A percentile compares a stretch with the other conserved stretches of the same genome.
Conservation (phyloP, 2,113 vertebrate species). For the Amia ocellicauda region DNA sequence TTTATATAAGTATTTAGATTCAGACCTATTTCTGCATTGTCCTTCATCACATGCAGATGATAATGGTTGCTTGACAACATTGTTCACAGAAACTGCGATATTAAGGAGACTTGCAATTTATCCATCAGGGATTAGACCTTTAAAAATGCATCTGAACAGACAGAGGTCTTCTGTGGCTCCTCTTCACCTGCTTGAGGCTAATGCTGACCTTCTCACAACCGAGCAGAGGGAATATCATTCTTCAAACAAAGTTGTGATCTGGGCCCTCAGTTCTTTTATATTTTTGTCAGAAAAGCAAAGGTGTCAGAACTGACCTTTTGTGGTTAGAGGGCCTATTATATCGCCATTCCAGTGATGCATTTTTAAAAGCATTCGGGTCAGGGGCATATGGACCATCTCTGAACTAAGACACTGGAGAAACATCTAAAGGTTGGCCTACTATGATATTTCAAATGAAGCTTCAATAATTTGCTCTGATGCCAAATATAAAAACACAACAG, state of each 20-base stretch:
- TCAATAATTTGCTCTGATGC: too few relatives aligned
- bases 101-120: slow-evolving; percentile 1
- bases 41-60: background rate
- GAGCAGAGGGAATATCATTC: slow-evolving; percentile 28
- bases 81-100: background rate
- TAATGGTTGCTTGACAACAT: background rate
- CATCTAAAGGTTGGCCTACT: too few relatives aligned
- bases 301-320: slow-evolving; percentile 44
- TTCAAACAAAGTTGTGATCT: slow-evolving; percentile 5
- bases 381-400: too few relatives aligned
- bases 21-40: background rate
- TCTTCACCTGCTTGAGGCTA: slow-evolving; percentile 45
- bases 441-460: too few relatives aligned
- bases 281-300: slow-evolving; percentile 15
- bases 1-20: background rate
- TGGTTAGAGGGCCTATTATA: slow-evolving; percentile 4
- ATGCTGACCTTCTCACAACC: slow-evolving; percentile 47
- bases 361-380: too few relatives aligned
- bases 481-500: too few relatives aligned
- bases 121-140: slow-evolving; percentile 4
- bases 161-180: slow-evolving; percentile 24
- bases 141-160: slow-evolving; percentile 7
- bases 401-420: too few relatives aligned
- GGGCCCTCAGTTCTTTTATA: background rate
- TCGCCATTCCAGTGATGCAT: too few relatives aligned